phyloP scores from a whole-genome alignment of 2,113 vertebrate genomes.

The Lepus europaeus region DNA sequence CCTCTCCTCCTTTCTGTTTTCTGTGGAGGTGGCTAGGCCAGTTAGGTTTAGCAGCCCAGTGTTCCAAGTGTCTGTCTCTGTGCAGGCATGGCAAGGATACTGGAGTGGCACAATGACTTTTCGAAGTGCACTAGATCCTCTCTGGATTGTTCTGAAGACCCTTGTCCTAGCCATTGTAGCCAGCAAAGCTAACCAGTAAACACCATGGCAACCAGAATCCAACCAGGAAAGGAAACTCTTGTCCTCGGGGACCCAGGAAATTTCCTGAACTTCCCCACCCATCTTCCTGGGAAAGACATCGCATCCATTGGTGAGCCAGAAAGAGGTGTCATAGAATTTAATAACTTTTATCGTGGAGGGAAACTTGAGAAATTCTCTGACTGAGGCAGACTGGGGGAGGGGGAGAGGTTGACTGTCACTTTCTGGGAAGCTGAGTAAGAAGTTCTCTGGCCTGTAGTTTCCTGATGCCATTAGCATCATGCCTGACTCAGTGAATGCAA shows the following conservation, averaged over 20 bases:
- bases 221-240: not conserved
- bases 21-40: not conserved
- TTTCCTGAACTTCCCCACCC: not conserved
- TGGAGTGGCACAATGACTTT: not conserved
- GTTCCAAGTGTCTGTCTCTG: not conserved
- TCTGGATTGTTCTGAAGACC: not conserved
- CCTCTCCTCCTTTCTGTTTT: not conserved
- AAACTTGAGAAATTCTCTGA: not conserved
- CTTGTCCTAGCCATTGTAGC: not conserved
- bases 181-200: not conserved
- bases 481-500: conserved; percentile 63
- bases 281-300: not conserved
- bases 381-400: not conserved
- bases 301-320: not conserved
- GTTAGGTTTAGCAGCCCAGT: not conserved
- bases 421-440: conserved; percentile 14
- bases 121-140: not conserved
- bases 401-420: not conserved
- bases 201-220: not conserved
- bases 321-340: not conserved
- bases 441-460: conserved; percentile 7
- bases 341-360: conserved; percentile 49
- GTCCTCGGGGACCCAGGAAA: not conserved
- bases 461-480: conserved; percentile 1
- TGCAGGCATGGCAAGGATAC: not conserved